These are phyloP conservation scores for Tetramorium bicarinatum DNA, from an alignment of 2,888 invertebrate genomes.

Conservation along the genomic window DNA sequence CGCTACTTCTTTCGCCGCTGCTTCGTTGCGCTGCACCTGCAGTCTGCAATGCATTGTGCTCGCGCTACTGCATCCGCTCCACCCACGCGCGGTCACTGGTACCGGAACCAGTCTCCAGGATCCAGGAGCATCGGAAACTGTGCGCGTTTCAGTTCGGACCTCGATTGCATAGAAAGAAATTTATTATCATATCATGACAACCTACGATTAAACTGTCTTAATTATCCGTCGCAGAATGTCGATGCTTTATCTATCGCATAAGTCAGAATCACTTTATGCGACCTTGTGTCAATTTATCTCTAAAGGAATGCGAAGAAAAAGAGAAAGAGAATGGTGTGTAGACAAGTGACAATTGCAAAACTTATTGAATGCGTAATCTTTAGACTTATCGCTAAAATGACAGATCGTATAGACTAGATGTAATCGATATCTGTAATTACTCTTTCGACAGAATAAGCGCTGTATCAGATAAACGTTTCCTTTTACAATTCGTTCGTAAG, in stretches of 20 bases:
- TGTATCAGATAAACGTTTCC: slow-evolving; percentile 14
- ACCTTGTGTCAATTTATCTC: slow-evolving; percentile 36
- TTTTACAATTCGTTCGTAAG: slow-evolving; percentile 13
- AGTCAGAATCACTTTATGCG: slow-evolving; percentile 17
- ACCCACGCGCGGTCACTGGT: slow-evolving; percentile 72
- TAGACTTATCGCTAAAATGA: neutral
- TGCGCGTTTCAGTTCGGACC: slow-evolving; percentile 52
- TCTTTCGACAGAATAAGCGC: neutral
- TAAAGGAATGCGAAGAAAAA: neutral
- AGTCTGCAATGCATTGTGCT: slow-evolving; percentile 73
- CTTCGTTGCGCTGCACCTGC: slow-evolving; percentile 77
- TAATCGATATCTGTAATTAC: slow-evolving; percentile 27
- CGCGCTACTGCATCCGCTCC: slow-evolving; percentile 76
- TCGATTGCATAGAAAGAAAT: slow-evolving; percentile 48
- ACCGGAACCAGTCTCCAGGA: slow-evolving; percentile 68
- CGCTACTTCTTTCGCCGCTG: slow-evolving; percentile 81
- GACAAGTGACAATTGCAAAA: neutral
- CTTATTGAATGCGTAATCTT: neutral
- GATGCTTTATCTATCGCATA: neutral
- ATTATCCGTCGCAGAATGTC: neutral
- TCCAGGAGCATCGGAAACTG: slow-evolving; percentile 57
- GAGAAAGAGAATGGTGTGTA: neutral
- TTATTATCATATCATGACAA: slow-evolving; percentile 55
- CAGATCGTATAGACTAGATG: neutral
- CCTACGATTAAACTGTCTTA: slow-evolving; percentile 61